Evolutionary conservation across 1,140 invertebrate species (phyloP), one percentile per base, ranked within the genome.

Genomic region (Chionoecetes opilio): DNA sequence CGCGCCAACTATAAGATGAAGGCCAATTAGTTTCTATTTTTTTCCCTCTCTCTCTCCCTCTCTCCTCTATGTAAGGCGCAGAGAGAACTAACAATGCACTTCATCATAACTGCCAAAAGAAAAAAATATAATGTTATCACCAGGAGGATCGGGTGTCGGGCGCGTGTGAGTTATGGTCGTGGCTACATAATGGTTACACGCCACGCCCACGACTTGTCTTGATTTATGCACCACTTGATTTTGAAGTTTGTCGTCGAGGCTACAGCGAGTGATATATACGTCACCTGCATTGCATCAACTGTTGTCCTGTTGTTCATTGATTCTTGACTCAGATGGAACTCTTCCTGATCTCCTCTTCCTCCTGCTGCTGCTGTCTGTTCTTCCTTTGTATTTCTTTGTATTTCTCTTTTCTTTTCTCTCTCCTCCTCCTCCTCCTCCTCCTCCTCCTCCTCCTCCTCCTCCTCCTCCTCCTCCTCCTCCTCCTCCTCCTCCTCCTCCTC

Each of bases 301-400:
- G n/a, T n/a, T 92, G 91, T 38, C 32, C 9, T n/a, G 34, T 35
- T 63, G 38, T n/a, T n/a, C n/a, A 53, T 46, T 87, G 87, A 87
- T 86, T 87, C 38, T 29, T 38, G n/a, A 38, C 92, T 63, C 84
- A 86, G 84, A 93, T 93, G 46, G 85, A 93, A 85, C n/a, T 38
- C 92, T 63, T 93, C 82, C 84, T 93, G 85, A 93, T 93, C 38
- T 88, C 92, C 84, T 29, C 9, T 37, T 86, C 92, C 46, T 53
- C 46, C 46, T 53, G 0, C 82, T n/a, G 0, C 0, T 9, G 0
- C 82, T 2, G 9, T 14, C 14, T 14, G 5, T 46, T 14, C 41
- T 46, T 46, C 41, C n/a, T n/a, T n/a, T n/a, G n/a, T n/a, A n/a
- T n/a, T n/a, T n/a, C n/a, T n/a, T n/a, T n/a, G n/a, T n/a, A n/a